phyloP scores from a whole-genome alignment of 2,888 invertebrate genomes.

The Dryobota labecula region DNA sequence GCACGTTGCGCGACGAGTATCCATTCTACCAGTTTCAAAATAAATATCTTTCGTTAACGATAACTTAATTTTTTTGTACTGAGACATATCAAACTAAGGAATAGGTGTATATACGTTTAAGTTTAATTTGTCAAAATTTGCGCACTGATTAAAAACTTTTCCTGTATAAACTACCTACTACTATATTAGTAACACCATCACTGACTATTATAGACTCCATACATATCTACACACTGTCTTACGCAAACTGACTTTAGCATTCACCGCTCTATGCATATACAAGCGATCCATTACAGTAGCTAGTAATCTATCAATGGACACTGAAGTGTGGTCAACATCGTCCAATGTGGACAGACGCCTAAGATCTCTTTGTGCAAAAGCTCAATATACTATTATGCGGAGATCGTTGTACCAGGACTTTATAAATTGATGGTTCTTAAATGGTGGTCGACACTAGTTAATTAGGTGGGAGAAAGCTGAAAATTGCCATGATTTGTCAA shows the following conservation, averaged over 20 bases:
- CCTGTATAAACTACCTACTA: no score
- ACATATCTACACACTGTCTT: neutral
- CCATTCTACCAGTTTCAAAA: no score
- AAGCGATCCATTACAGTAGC: conserved; percentile 40
- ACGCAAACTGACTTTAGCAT: conserved; percentile 25
- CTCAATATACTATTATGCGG: conserved; percentile 15
- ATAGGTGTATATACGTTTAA: no score
- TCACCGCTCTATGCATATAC: conserved; percentile 26
- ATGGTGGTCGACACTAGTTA: neutral
- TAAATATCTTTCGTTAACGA: no score
- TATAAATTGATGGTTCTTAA: conserved; percentile 6
- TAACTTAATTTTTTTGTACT: no score
- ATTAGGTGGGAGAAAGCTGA: neutral
- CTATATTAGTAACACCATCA: neutral
- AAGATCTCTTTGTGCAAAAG: conserved; percentile 26
- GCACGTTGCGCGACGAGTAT: no score
- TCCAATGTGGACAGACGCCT: conserved; percentile 9
- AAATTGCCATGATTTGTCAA: neutral
- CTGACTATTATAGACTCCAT: neutral
- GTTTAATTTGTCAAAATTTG: no score
- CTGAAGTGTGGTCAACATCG: conserved; percentile 53
- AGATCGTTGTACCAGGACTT: conserved; percentile 34
- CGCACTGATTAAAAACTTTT: no score
- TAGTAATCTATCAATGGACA: conserved; percentile 51
- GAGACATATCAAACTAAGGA: no score